Conservation (phyloP, 1,140 invertebrate species). For the Tenebrio molitor region DNA sequence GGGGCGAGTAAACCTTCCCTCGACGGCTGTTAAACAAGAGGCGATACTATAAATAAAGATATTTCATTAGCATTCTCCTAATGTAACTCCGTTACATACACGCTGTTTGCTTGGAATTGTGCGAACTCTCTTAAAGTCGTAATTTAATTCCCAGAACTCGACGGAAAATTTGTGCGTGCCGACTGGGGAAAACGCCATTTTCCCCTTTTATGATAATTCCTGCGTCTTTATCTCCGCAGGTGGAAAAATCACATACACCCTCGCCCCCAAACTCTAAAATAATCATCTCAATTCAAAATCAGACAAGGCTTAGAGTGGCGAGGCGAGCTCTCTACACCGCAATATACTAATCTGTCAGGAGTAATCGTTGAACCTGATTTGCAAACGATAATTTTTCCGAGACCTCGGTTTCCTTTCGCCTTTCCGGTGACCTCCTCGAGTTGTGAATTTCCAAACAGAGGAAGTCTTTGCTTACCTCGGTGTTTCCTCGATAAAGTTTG, state of each 20-base stretch:
- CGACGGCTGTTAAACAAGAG: constrained; percentile 19
- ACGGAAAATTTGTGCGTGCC: constrained; percentile 31
- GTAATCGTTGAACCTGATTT: constrained; percentile 1
- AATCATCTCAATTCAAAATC: too few species aligned
- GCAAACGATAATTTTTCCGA: constrained; percentile 11
- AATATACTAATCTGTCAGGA: neutral
- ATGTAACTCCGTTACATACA: constrained; percentile 14
- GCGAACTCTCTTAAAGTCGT: constrained; percentile 29
- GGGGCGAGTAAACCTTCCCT: constrained; percentile 12
- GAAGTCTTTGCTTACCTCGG: constrained; percentile 7
- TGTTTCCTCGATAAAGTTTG: constrained; percentile 19
- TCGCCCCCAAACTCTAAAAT: too few species aligned
- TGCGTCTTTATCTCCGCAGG: constrained; percentile 1
- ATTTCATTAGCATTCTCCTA: constrained; percentile 27
- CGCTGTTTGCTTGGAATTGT: constrained; percentile 20
- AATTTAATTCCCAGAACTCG: constrained; percentile 34
- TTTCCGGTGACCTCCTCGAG: neutral
- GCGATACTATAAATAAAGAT: constrained; percentile 27
- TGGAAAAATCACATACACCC: neutral
- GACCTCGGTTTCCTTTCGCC: neutral
- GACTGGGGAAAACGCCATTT: constrained; percentile 1
- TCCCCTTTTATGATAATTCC: constrained; percentile 4
- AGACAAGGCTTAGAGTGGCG: too few species aligned
- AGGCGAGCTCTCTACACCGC: neutral
- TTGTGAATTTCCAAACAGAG: constrained; percentile 4